Base-by-base conservation (phyloP, 1,140 invertebrate genomes). In the Ips typographus region DNA sequence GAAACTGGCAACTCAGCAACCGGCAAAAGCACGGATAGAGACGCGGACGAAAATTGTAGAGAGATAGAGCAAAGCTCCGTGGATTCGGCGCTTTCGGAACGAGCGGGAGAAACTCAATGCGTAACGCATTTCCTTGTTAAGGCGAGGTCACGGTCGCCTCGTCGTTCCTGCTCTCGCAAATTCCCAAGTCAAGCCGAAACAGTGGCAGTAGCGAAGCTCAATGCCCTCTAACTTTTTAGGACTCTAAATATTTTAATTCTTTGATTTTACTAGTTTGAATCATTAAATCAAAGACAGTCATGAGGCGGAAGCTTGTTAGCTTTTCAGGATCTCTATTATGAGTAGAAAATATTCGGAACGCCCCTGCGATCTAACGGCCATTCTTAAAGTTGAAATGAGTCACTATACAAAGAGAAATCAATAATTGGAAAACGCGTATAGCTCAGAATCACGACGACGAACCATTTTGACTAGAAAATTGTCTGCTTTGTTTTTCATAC, bases 341-440 rank as follows among this genome's bases (percentile, higher is more conserved):
- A 22, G 22, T 22, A 22, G 22, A 22, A 22, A 22, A 22, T 22
- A 22, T 22, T 22, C 22, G 22, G 22, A 22, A 22, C 22, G 22
- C 22, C 22, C 22, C 22, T 22, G 22, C 22, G 22, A 22, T 22
- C 39, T 68, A 56, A 51, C 57, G 57, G 44, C 56, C 39, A 43
- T 61, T 68, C 65, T 68, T 68, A 60, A 68, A 68, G 44, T 64
- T 44, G 59, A 70, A 70, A 70, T 70, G 68, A 70, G 68, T 70
- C 68, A 70, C 68, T 63, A 70, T 59, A 70, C 60, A 70, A 70
- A 70, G 68, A 53, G 60, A 70, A 70, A 70, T 70, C 68, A 70
- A 70, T 70, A 70, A 64, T 70, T 64, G 57, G 52, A 64, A 70
- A 64, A 58, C 67, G 59, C 52, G 68, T 58, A 36, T 65, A 63